A percentile compares a stretch with the other conserved stretches of the same genome.
Evolutionary conservation across 2,888 invertebrate genomes (phyloP).

Genomic region (Syritta pipiens): DNA sequence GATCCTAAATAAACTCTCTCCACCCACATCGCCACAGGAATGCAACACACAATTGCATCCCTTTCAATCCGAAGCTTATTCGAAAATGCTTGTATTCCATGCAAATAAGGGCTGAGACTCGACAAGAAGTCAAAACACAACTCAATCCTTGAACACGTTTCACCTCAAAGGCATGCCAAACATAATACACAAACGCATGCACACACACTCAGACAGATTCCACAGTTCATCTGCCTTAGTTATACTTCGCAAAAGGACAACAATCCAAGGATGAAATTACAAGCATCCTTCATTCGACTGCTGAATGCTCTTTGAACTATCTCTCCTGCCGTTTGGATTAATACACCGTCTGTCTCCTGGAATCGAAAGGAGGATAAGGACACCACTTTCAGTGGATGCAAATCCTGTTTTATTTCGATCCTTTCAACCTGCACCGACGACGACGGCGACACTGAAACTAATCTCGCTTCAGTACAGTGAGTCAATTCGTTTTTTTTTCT

Average conservation of each 20-base stretch:
- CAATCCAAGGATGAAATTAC: constrained; percentile 44
- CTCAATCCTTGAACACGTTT: too few relatives aligned
- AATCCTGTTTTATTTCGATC: constrained; percentile 47
- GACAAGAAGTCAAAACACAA: too few relatives aligned
- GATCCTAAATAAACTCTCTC: too few relatives aligned
- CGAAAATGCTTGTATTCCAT: too few relatives aligned
- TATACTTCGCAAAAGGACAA: not conserved
- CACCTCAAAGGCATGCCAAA: too few relatives aligned
- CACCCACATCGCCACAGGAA: too few relatives aligned
- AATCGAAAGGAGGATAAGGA: constrained; percentile 10
- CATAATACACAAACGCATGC: too few relatives aligned
- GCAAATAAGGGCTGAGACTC: too few relatives aligned
- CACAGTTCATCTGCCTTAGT: not conserved
- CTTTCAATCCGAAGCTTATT: too few relatives aligned
- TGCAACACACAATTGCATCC: too few relatives aligned
- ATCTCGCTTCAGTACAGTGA: constrained; percentile 15
- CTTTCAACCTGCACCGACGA: constrained; percentile 31
- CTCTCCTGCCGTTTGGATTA: not conserved
- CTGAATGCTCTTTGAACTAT: not conserved
- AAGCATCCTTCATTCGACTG: constrained; percentile 18
- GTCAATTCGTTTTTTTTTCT: not conserved
- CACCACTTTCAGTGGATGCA: constrained; percentile 19
- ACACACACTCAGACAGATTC: constrained; percentile 66
- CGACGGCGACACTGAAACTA: constrained; percentile 41
- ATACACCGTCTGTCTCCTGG: not conserved